Evolutionary conservation across 92 coral and sea anemone genomes (phyloP), one percentile per base, ranked within the genome.

Genomic region (Epizoanthus scotinus): DNA sequence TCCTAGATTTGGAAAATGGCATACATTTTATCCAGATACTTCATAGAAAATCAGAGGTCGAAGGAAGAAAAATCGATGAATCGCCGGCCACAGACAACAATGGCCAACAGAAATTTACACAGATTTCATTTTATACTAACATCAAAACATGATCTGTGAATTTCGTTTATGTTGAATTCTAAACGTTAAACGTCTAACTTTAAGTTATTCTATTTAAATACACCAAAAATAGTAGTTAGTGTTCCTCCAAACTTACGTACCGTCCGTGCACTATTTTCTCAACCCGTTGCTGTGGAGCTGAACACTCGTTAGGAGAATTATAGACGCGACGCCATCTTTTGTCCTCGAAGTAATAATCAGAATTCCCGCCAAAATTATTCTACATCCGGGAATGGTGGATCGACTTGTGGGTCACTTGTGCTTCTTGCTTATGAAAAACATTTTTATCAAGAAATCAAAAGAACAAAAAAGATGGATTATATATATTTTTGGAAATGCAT

Each of bases 311-410:
- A 22, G 67, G 9, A 58, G 58, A 34, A 21, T 19, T 24, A 24
- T 12, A 8, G 38, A 75, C 67, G 56, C 81, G 69, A 75, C 81
- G 67, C 81, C 81, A 58, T 75, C 81, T 75, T 75, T 75, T 75
- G 81, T 75, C 61, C 24, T 29, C 69, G 67, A 75, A 40, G 40
- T 34, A 22, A 55, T 19, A 74, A 57, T 74, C 80, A 74, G 80
- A 74, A 56, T 57, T 75, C 81, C 81, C 81, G 81, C 81, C 81
- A 75, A 75, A 60, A 26, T 20, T 10, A 47, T 40, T 19, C 14
- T 9, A 75, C 68, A 75, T 75, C 81, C 81, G 81, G 81, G 81
- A 42, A 36, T 4, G 53, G 24, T 0, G 2, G 44, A 56, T 22
- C 80, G 80, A 74, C n/a, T n/a, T n/a, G n/a, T n/a, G n/a, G n/a